phyloP scores from a whole-genome alignment of 2,113 vertebrate species.

The Limanda limanda region DNA sequence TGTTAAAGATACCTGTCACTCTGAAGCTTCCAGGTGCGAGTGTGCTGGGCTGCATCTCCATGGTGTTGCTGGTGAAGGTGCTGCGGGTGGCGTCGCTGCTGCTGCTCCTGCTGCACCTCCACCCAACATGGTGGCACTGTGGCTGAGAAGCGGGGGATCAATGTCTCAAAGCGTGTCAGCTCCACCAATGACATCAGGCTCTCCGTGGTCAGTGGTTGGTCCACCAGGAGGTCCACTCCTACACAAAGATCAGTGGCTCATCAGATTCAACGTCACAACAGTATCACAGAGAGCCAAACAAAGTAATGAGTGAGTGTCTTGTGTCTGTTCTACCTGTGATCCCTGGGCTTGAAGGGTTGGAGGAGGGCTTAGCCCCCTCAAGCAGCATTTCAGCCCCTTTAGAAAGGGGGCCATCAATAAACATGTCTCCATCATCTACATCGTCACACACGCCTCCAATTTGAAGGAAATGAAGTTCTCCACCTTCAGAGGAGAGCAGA shows the following conservation, averaged over 20 bases:
- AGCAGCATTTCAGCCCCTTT: conserved; percentile 92
- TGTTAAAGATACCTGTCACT: conserved; percentile 86
- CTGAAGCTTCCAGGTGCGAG: conserved; percentile 98
- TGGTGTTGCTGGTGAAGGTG: conserved; percentile 98
- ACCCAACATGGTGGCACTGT: conserved; percentile 99
- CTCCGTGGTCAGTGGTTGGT: conserved; percentile 91
- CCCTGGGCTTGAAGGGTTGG: conserved; percentile 96
- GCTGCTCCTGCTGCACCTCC: conserved; percentile 98
- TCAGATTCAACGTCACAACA: not conserved
- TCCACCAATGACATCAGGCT: conserved; percentile 94
- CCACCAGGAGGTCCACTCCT: conserved; percentile 97
- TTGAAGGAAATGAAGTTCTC: conserved; percentile 99
- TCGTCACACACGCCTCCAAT: conserved; percentile 99
- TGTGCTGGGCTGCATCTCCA: conserved; percentile 97
- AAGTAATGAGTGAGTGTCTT: not conserved
- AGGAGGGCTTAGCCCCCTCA: conserved; percentile 93
- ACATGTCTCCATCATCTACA: conserved; percentile 96
- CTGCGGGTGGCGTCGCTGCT: conserved; percentile 95
- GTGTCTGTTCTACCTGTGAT: conserved; percentile 87
- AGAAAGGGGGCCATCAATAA: conserved; percentile 95
- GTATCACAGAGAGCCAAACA: not conserved
- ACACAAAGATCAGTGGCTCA: not conserved
- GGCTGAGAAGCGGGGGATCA: conserved; percentile 97
- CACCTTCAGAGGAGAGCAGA: conserved; percentile 83
- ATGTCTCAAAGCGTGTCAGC: conserved; percentile 96